phyloP scores from a whole-genome alignment of 1,140 invertebrate species.

The Drosophila trapezifrons region DNA sequence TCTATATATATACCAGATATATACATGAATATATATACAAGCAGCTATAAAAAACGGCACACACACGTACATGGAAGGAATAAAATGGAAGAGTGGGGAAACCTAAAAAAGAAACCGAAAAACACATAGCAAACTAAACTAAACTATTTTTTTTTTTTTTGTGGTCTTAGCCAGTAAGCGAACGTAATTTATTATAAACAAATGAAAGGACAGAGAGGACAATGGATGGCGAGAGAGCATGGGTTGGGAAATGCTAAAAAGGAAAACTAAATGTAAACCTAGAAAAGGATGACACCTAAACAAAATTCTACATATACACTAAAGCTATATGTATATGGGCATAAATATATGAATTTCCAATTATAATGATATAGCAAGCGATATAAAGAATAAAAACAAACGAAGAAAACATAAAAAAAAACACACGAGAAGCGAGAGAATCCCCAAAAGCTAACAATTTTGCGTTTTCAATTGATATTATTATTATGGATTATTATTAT shows the following conservation, averaged over 20 bases:
- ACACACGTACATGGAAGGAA: constrained; percentile 27
- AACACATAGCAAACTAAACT: constrained; percentile 64
- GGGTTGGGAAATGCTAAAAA: constrained; percentile 23
- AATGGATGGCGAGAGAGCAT: constrained; percentile 1
- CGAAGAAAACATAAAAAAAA: constrained; percentile 2
- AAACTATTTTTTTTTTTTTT: constrained; percentile 76
- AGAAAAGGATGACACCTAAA: constrained; percentile 63
- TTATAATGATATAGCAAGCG: constrained; percentile 54
- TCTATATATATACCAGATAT: constrained; percentile 52
- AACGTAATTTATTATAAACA: constrained; percentile 76
- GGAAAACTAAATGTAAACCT: constrained; percentile 70
- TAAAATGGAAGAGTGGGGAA: background rate
- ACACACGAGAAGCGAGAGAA: constrained; percentile 7
- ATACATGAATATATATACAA: constrained; percentile 47
- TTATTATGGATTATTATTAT: constrained; percentile 65
- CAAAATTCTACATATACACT: constrained; percentile 37
- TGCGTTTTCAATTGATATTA: constrained; percentile 58
- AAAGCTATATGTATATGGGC: constrained; percentile 28
- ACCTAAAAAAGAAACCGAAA: background rate
- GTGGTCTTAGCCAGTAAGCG: constrained; percentile 71
- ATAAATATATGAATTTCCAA: constrained; percentile 55
- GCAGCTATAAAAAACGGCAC: constrained; percentile 54
- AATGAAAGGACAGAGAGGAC: constrained; percentile 35
- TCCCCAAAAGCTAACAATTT: constrained; percentile 55
- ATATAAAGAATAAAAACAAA: constrained; percentile 10